Evolutionary conservation across 2,113 vertebrate species (phyloP), one percentile per base, ranked within the genome.

Genomic region (Ardeotis arabs): DNA sequence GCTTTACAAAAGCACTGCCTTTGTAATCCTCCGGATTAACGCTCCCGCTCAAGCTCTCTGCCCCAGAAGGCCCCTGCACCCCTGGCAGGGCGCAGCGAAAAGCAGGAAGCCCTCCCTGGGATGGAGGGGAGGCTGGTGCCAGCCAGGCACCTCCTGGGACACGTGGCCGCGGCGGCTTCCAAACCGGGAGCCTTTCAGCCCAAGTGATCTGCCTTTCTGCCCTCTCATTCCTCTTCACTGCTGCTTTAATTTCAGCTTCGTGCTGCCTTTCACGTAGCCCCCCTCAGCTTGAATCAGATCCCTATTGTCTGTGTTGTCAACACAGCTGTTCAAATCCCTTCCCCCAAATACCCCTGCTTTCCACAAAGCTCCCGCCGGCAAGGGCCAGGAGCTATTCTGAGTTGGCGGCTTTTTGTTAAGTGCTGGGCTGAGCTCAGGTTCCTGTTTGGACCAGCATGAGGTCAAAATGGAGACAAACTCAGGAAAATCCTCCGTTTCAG

Each of bases 261-360:
- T 94, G 94, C 80, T 0, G 14, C 39, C 62, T 89, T 93, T 89
- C 96, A 94, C 56, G 49, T 90, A 96, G 79, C 39, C 86, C 96
- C 75, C 60, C 81, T 90, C 86, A 37, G 89, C 76, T 58, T 68
- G 68, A 78, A 87, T 75, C 86, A 60, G 59, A 81, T 92, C 58
- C 52, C 92, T 76, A 69, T 89, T 92, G 73, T 92, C 66, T 91
- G 55, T 41, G 56, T 13, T 96, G 92, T 88, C 92, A 93, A 93
- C 93, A 92, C 92, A 96, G 90, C 95, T 90, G 92, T 21, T 92
- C n/a, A 70, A 95, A 92, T 93, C 83, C 86, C 95, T 83, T 63
- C 85, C 90, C 79, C 33, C 86, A 64, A 33, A 81, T 59, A 28
- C 50, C 63, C 55, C 52, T 13, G 64, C 91, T 81, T 74, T 75